Percentiles rank a stretch among this genome's conserved stretches.
Conservation (phyloP, 2,888 invertebrate genomes). For the Harmothoe impar region DNA sequence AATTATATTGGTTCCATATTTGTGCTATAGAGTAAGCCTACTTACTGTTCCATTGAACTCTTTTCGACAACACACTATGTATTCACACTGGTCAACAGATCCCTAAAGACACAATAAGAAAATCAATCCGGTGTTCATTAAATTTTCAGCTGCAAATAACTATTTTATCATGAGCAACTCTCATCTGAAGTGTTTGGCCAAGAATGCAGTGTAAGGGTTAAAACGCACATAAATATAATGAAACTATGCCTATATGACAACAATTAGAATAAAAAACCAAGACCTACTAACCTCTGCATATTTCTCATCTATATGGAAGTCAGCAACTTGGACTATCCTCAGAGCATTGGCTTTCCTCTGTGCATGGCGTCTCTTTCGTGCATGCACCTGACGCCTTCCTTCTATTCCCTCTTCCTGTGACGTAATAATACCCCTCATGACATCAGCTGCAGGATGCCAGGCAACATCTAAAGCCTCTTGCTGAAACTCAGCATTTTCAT, state of each 20-base stretch:
- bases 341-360: slow-evolving; percentile 24
- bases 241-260: too few species aligned
- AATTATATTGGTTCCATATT: too few species aligned
- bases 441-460: neutral
- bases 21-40: too few species aligned
- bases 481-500: too few species aligned
- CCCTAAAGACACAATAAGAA: neutral
- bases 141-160: too few species aligned
- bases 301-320: slow-evolving; percentile 66
- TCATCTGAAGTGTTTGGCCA: too few species aligned
- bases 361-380: neutral
- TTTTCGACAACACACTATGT: neutral
- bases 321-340: slow-evolving; percentile 66
- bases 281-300: slow-evolving; percentile 64
- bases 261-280: too few species aligned
- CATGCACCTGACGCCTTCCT: neutral
- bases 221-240: too few species aligned
- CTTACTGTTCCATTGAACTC: neutral
- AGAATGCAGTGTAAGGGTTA: too few species aligned
- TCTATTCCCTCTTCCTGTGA: neutral
- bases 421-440: neutral
- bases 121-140: too few species aligned
- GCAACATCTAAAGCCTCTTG: too few species aligned
- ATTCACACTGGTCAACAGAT: neutral
- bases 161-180: too few species aligned